A percentile compares a stretch with the other conserved stretches of the same genome.
These are phyloP conservation scores for Oikopleura vanhoeffeni DNA, from an alignment of 23 tunicate species.

Conservation along the genomic window DNA sequence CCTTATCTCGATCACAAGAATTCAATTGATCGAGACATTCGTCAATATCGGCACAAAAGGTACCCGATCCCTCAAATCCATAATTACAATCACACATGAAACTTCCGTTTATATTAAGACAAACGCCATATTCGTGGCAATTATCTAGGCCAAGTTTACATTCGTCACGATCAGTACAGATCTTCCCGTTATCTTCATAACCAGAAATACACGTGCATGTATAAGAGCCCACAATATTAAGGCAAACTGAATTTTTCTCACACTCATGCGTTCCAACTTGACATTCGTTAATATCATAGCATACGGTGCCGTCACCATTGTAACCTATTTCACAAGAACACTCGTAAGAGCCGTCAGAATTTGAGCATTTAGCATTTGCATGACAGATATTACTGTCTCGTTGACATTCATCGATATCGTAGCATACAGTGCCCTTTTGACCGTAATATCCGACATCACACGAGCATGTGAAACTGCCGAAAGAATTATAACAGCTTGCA, in stretches of 20 bases:
- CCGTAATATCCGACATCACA: neutral
- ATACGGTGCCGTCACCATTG: neutral
- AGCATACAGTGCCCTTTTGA: neutral
- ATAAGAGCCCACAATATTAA: neutral
- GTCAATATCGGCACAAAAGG: neutral
- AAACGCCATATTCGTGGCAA: neutral
- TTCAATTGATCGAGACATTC: neutral
- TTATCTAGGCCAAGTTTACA: neutral
- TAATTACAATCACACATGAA: neutral
- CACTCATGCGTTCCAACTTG: neutral
- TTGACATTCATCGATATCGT: neutral
- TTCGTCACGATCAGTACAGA: neutral
- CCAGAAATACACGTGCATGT: conserved; percentile 21
- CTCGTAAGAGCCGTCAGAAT: conserved; percentile 14
- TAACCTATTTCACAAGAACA: conserved; percentile 16
- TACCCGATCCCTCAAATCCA: conserved; percentile 11
- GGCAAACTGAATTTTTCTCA: conserved; percentile 15
- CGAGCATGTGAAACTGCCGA: neutral
- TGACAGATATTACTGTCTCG: neutral
- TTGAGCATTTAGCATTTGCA: conserved; percentile 8
- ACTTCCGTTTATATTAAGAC: neutral
- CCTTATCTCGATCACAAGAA: neutral
- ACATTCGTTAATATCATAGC: neutral
- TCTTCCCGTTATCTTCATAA: neutral
- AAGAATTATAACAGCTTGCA: neutral